phyloP scores from a whole-genome alignment of 1,140 invertebrate species.

The Triops cancriformis region DNA sequence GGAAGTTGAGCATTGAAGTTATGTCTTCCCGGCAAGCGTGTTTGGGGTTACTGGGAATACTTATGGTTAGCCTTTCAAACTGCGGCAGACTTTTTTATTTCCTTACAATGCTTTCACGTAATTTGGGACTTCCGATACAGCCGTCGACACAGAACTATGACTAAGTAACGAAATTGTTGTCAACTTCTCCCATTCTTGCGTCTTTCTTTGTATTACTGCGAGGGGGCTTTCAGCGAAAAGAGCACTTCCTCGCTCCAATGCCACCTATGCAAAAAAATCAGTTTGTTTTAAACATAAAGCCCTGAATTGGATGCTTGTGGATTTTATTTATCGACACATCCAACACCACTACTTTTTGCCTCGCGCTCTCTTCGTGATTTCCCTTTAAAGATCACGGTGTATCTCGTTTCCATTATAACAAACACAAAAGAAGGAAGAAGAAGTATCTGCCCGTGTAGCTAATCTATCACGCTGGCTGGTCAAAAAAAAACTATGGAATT shows the following conservation, averaged over 20 bases:
- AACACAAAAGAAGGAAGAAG: neutral
- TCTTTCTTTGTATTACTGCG: neutral
- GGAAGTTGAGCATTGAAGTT: no score
- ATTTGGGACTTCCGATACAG: neutral
- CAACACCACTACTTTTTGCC: no score
- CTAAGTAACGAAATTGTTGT: constrained; percentile 1
- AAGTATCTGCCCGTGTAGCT: neutral
- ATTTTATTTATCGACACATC: no score
- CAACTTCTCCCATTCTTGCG: neutral
- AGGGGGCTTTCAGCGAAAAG: neutral
- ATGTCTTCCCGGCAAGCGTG: no score
- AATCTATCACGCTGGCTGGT: neutral
- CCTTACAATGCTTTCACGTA: neutral
- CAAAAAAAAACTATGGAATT: neutral
- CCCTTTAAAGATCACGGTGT: no score
- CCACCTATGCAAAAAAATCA: no score
- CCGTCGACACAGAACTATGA: neutral
- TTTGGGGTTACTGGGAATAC: no score
- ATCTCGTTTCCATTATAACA: neutral
- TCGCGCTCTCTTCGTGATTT: no score
- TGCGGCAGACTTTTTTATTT: neutral
- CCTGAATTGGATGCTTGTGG: no score
- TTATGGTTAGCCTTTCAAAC: neutral
- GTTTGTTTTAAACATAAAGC: no score
- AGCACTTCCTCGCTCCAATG: no score